phyloP scores from a whole-genome alignment of 2,797 vertebrate genomes.

The Hydrolagus colliei region DNA sequence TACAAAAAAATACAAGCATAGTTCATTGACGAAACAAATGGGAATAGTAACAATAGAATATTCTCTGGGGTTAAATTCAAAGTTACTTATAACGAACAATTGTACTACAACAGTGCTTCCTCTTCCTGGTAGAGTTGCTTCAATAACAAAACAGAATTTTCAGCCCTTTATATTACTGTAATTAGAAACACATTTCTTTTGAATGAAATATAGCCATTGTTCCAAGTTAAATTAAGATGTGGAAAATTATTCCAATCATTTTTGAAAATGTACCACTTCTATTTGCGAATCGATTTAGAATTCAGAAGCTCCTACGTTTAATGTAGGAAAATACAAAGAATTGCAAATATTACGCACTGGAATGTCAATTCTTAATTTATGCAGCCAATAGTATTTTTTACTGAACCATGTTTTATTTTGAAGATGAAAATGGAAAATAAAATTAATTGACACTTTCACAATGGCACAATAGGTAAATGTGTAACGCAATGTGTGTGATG shows the following conservation, averaged over 20 bases:
- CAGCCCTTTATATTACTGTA: background rate
- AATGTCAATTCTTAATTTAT: background rate
- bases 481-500: background rate
- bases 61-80: background rate
- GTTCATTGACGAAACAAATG: background rate
- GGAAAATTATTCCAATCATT: background rate
- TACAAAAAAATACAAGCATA: background rate
- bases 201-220: background rate
- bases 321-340: background rate
- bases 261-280: background rate
- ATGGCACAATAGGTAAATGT: background rate
- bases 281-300: background rate
- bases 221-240: background rate
- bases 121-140: constrained; percentile 5
- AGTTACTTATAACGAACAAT: background rate
- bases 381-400: constrained; percentile 1
- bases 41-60: constrained; percentile 2
- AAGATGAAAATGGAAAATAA: background rate
- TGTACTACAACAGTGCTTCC: background rate
- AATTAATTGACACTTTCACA: background rate
- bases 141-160: background rate
- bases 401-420: background rate
- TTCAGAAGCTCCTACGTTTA: background rate
- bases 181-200: background rate
- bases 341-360: too few relatives aligned